These are phyloP conservation scores for Drosophila austrosaltans DNA, from an alignment of 2,888 invertebrate species.

Conservation along the genomic window DNA sequence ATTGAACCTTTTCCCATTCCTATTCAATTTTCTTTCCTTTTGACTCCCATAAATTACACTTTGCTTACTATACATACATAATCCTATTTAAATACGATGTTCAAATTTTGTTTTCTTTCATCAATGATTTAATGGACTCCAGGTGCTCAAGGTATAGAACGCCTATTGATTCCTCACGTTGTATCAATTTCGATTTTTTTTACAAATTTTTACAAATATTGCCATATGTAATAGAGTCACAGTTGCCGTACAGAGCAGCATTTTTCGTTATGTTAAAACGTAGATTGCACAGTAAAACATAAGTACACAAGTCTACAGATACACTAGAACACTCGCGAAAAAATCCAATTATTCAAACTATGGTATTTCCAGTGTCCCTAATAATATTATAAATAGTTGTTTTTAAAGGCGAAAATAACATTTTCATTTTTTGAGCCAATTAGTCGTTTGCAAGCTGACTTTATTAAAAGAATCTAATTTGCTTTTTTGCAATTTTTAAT, in stretches of 20 bases:
- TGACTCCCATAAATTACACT: conserved; percentile 14
- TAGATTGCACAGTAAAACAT: conserved; percentile 37
- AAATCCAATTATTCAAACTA: not conserved
- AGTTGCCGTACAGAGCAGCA: conserved; percentile 12
- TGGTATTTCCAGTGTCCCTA: not conserved
- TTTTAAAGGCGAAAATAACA: not conserved
- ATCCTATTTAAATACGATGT: conserved; percentile 31
- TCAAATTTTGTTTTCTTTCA: conserved; percentile 53
- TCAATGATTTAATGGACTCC: conserved; percentile 71
- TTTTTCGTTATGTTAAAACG: conserved; percentile 14
- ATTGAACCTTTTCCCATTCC: not conserved
- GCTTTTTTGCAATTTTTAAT: not conserved
- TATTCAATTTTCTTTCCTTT: not conserved
- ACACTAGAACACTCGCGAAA: not conserved
- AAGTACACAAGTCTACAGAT: conserved; percentile 7
- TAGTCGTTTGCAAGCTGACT: too few species aligned
- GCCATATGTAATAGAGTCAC: not conserved
- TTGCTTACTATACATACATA: conserved; percentile 30
- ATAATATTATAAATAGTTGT: not conserved
- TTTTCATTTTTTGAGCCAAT: too few species aligned
- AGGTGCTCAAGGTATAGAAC: conserved; percentile 83
- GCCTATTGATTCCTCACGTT: conserved; percentile 40
- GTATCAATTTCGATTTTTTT: conserved; percentile 25
- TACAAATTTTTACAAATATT: conserved; percentile 24
- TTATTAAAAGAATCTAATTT: not conserved